Conservation (phyloP, 2,797 vertebrate species). For the Rhabdophis nuchalis region DNA sequence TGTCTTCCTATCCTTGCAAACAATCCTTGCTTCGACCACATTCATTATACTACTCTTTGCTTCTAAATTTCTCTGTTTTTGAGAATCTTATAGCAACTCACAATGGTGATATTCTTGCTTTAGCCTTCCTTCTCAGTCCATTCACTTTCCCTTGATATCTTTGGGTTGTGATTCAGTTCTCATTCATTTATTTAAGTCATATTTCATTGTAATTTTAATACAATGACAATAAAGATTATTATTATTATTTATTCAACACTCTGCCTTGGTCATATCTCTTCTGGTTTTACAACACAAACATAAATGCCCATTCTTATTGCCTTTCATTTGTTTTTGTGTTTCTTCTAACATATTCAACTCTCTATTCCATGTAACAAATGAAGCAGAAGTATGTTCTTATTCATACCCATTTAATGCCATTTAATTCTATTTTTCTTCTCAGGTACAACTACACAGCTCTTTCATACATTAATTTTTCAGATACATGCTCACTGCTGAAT, state of each 20-base stretch:
- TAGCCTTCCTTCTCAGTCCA: not conserved
- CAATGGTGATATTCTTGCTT: not conserved
- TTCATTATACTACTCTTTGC: not conserved
- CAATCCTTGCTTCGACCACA: not conserved
- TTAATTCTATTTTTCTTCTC: not conserved
- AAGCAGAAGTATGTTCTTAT: not conserved
- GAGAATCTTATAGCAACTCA: not conserved
- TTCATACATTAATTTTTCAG: not conserved
- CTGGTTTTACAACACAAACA: not conserved
- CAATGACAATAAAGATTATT: too few species aligned
- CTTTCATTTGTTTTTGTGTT: not conserved
- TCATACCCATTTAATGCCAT: not conserved
- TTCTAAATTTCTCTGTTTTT: not conserved
- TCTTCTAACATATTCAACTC: not conserved
- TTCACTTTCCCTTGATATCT: not conserved
- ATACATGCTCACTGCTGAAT: not conserved
- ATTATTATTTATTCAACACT: not conserved
- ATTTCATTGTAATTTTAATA: too few species aligned
- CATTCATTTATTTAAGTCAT: not conserved
- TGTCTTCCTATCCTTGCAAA: not conserved
- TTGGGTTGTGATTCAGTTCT: not conserved
- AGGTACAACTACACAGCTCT: not conserved
- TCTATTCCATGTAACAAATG: not conserved
- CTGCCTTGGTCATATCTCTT: not conserved
- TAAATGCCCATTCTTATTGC: not conserved